Evolutionary conservation across 2,113 vertebrate genomes (phyloP).

Genomic region (Myodes glareolus): DNA sequence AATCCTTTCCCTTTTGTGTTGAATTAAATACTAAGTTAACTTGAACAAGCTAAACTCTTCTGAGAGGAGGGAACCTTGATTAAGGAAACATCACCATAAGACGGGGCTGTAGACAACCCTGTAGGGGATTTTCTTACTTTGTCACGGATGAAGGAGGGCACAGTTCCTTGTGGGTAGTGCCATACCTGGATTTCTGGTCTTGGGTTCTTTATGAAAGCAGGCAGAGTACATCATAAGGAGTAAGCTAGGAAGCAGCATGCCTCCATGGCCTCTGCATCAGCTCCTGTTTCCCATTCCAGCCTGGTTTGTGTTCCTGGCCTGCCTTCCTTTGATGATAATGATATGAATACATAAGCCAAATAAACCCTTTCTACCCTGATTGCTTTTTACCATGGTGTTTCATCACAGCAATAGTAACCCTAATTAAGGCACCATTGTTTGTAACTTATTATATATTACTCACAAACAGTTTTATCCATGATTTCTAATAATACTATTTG

Average conservation of each 20-base stretch:
- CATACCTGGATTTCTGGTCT: background rate
- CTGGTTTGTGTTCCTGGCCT: background rate
- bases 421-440: background rate
- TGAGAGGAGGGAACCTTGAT: background rate
- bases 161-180: background rate
- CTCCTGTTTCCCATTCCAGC: background rate
- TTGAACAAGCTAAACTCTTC: background rate
- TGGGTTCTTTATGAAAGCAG: background rate
- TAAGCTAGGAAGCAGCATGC: no score
- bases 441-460: background rate
- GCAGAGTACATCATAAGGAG: background rate
- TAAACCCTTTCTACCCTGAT: background rate
- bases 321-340: background rate
- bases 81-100: background rate
- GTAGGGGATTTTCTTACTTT: background rate
- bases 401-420: background rate
- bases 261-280: background rate
- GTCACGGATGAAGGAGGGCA: background rate
- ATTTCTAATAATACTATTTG: background rate
- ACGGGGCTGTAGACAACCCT: background rate
- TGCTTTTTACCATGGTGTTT: background rate
- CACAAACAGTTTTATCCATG: background rate
- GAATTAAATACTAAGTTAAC: background rate
- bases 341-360: background rate
- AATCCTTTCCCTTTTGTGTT: background rate